These are phyloP conservation scores for Drosophila mauritiana DNA, from an alignment of 1,140 invertebrate species.

Conservation along the genomic window DNA sequence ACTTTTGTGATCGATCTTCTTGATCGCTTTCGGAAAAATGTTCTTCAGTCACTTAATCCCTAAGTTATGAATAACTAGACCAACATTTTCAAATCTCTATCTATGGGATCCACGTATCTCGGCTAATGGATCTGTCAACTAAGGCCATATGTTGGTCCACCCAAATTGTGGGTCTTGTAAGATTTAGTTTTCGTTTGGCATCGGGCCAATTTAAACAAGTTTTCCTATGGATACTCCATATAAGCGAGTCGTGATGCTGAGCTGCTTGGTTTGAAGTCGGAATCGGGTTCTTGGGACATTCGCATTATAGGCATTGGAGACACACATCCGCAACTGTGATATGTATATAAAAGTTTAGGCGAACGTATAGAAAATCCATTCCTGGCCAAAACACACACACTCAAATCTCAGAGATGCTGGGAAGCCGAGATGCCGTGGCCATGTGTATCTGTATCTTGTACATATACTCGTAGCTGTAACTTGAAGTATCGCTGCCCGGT, in stretches of 20 bases:
- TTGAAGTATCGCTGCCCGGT: conserved; percentile 68
- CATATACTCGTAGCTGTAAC: conserved; percentile 43
- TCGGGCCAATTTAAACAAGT: conserved; percentile 66
- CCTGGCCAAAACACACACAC: conserved; percentile 28
- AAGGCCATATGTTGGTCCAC: conserved; percentile 35
- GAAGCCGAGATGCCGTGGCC: conserved; percentile 58
- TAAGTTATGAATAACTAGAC: background rate
- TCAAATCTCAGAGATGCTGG: conserved; percentile 71
- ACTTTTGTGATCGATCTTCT: background rate
- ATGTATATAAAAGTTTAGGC: conserved; percentile 19
- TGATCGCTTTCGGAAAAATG: background rate
- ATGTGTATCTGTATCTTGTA: conserved; percentile 57
- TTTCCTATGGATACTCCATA: conserved; percentile 54
- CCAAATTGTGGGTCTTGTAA: conserved; percentile 30
- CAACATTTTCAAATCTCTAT: background rate
- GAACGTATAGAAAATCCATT: conserved; percentile 43
- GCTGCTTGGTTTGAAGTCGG: conserved; percentile 28
- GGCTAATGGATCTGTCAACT: background rate
- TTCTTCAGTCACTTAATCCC: no score
- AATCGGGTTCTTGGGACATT: conserved; percentile 53
- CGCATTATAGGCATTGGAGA: conserved; percentile 46
- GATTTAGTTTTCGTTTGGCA: conserved; percentile 42
- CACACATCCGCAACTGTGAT: conserved; percentile 60
- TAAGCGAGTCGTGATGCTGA: conserved; percentile 27
- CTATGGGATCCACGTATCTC: background rate